Base-by-base conservation (phyloP, 2,888 invertebrate genomes). In the Chorisops tibialis region DNA sequence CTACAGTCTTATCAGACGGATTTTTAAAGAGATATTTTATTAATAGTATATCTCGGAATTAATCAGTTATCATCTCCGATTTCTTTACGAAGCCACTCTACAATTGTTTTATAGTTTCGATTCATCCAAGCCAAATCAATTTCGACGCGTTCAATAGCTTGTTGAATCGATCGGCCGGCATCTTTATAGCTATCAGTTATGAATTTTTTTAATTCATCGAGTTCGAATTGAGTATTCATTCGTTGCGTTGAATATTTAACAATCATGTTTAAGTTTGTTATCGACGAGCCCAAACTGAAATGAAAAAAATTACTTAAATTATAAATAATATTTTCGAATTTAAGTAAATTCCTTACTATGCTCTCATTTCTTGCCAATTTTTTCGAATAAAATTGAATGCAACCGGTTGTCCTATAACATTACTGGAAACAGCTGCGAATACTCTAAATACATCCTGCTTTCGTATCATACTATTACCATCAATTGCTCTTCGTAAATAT, bases 101-200 rank as follows among this genome's bases (percentile, higher is more conserved):
- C 83, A 63, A 95, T 90, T 2, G 83, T 82, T 58, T 83, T 79
- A 72, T 88, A 89, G 78, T 93, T 89, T 49, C 80, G 81, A 56
- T 86, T 80, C 83, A 90, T 87, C 95, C 95, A 96, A 67, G 86
- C 83, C 0, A 93, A 87, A 73, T 94, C 93, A 3, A 88, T 86
- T 67, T 88, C 84, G 0, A 88, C 87, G 56, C 87, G 85, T 72
- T 95, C 95, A 7, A 93, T 76, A 0, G 90, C 86, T 77, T 94
- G 94, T 63, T 87, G 84, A 0, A 91, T 85, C 0, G 90, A 86
- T 65, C 92, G 79, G 0, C 89, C 88, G 12, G 89, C 80, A 62
- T 90, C 87, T 45, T 84, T 81, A 62, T 82, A 80, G 60, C 84
- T 84, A 59, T 83, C 82, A 1, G 79, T 77, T 1, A 87, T 81